Conservation (phyloP, 2,113 vertebrate genomes). For the Saguinus midas region DNA sequence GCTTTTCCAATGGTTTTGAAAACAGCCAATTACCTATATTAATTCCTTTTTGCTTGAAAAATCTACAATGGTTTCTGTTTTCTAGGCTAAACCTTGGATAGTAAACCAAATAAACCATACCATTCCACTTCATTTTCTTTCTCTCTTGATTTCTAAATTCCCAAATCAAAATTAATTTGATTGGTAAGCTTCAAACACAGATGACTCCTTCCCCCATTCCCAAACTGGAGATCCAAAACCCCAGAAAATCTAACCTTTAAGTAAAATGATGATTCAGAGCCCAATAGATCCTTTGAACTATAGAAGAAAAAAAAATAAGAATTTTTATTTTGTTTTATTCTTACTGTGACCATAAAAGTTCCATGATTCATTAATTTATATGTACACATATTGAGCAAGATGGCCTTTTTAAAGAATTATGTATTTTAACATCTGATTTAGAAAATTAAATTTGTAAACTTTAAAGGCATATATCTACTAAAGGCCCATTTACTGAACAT, state of each 20-base stretch:
- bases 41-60: background rate
- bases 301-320: background rate
- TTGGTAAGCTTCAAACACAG: background rate
- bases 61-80: background rate
- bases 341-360: background rate
- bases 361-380: slow-evolving; percentile 37
- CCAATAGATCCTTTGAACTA: background rate
- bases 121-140: background rate
- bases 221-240: background rate
- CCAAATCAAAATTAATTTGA: background rate
- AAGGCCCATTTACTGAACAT: background rate
- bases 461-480: slow-evolving; percentile 47
- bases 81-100: background rate
- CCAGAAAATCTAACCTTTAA: background rate
- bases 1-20: background rate
- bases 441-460: slow-evolving; percentile 45
- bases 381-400: background rate
- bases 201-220: background rate
- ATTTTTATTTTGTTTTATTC: background rate
- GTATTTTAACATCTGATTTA: slow-evolving; percentile 31
- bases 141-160: background rate
- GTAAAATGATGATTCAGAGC: background rate
- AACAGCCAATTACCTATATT: background rate
- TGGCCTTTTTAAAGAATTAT: slow-evolving; percentile 36
- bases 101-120: background rate